phyloP scores from a whole-genome alignment of 2,797 vertebrate genomes.

The Urosaurus nigricauda region DNA sequence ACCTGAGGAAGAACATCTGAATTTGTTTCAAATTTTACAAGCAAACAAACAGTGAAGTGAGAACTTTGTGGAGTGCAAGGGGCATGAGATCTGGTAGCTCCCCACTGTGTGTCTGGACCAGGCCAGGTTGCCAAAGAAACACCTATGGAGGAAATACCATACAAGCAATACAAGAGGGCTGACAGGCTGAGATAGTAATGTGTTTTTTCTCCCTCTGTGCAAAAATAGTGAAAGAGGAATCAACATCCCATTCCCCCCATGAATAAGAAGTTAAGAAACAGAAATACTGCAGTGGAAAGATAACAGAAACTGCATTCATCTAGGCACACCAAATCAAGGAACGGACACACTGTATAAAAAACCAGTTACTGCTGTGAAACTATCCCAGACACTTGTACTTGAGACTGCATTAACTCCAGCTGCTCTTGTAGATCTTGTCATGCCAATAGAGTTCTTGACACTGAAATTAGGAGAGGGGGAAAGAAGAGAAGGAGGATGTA shows the following conservation, averaged over 20 bases:
- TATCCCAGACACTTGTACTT: slow-evolving; percentile 69
- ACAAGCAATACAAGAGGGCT: neutral
- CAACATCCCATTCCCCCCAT: neutral
- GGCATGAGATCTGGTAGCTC: no score
- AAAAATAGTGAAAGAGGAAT: neutral
- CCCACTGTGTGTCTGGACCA: neutral
- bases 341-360: slow-evolving; percentile 71
- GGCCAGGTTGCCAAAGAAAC: neutral
- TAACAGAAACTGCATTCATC: slow-evolving; percentile 67
- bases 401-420: slow-evolving; percentile 72
- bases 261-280: slow-evolving; percentile 24
- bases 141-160: neutral
- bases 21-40: neutral
- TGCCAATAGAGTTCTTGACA: slow-evolving; percentile 68
- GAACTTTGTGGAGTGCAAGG: neutral
- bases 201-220: neutral
- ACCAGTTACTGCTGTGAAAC: slow-evolving; percentile 72
- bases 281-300: slow-evolving; percentile 65
- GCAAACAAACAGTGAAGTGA: neutral
- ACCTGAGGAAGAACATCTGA: neutral
- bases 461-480: slow-evolving; percentile 35
- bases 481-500: neutral
- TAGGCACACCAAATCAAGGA: slow-evolving; percentile 65
- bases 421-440: slow-evolving; percentile 69
- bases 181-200: neutral